Conservation (phyloP, 37 sponge, comb jelly and placozoan genomes). For the Theonella swinhoei region DNA sequence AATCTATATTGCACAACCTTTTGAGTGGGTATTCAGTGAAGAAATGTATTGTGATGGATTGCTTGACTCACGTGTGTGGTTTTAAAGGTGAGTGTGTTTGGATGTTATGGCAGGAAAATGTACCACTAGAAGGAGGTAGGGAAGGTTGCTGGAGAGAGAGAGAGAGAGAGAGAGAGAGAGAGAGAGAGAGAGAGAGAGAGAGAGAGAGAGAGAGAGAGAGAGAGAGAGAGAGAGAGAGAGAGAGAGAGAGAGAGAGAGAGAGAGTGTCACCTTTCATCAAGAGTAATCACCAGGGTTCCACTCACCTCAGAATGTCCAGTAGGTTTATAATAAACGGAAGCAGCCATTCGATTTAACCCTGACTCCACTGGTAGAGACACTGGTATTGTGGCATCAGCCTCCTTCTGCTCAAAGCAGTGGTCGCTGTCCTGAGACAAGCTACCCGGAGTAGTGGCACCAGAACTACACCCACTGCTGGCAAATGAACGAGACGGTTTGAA, state of each 20-base stretch:
- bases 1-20: no score
- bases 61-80: no score
- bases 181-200: background rate
- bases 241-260: background rate
- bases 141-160: constrained; percentile 13
- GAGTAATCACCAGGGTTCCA: no score
- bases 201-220: background rate
- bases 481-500: background rate
- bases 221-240: background rate
- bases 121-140: constrained; percentile 5
- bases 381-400: background rate
- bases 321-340: background rate
- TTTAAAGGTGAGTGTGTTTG: no score
- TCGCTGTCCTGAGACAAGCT: background rate
- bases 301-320: background rate
- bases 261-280: no score
- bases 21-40: no score
- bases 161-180: constrained; percentile 27
- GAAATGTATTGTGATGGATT: no score
- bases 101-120: background rate
- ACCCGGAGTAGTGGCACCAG: background rate
- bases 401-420: background rate
- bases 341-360: background rate
- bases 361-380: background rate
- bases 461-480: background rate